phyloP scores from a whole-genome alignment of 2,888 invertebrate species.

The Cephus pygmeus region DNA sequence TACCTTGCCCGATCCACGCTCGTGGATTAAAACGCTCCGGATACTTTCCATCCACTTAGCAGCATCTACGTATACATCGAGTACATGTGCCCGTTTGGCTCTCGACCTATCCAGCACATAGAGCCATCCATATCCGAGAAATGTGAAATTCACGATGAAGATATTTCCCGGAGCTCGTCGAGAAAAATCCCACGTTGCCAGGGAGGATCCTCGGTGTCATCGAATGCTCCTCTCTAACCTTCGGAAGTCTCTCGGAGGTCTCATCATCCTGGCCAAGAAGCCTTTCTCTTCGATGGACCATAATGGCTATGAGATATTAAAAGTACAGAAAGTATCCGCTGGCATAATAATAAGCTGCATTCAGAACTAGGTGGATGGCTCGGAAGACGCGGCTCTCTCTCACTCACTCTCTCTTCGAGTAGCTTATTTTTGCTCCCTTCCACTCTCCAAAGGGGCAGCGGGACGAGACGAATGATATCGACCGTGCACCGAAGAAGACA shows the following conservation, averaged over 20 bases:
- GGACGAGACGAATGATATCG: slow-evolving; percentile 29
- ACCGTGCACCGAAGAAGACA: slow-evolving; percentile 17
- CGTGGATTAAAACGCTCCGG: too few species aligned
- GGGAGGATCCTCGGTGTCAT: too few species aligned
- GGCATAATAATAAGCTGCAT: slow-evolving; percentile 4
- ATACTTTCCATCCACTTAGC: too few species aligned
- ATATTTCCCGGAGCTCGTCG: too few species aligned
- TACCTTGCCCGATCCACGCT: too few species aligned
- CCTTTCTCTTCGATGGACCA: not conserved
- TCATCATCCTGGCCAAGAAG: not conserved
- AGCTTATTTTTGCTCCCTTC: not conserved
- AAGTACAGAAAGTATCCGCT: not conserved
- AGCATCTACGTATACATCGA: too few species aligned
- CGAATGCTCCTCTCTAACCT: not conserved
- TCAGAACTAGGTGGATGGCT: not conserved
- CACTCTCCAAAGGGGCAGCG: not conserved
- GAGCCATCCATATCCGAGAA: too few species aligned
- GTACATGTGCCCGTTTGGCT: too few species aligned
- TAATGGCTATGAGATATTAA: not conserved
- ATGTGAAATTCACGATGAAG: too few species aligned
- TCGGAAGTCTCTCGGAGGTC: not conserved
- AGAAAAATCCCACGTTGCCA: too few species aligned
- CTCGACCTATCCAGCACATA: too few species aligned
- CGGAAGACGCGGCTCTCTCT: not conserved
- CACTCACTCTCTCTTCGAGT: not conserved